Conservation (phyloP, 2,113 vertebrate species). For the Pseudorectes ferrugineus region DNA sequence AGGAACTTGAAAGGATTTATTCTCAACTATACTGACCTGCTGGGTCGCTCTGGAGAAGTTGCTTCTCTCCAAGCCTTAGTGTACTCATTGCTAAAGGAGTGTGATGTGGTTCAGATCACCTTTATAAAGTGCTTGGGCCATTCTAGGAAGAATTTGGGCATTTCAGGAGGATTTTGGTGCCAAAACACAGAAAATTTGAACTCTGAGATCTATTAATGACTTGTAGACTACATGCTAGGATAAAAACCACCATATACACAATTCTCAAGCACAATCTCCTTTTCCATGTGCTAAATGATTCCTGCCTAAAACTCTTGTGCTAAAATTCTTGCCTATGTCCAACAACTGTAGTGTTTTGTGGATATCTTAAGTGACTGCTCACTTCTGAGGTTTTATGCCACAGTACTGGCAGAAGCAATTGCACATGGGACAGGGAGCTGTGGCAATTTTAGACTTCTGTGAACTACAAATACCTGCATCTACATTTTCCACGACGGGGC, state of each 20-base stretch:
- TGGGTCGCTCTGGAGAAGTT: background rate
- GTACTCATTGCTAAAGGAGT: background rate
- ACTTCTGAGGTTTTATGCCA: background rate
- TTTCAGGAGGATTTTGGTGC: background rate
- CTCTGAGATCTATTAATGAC: background rate
- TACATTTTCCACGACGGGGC: background rate
- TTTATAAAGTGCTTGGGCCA: slow-evolving; percentile 43
- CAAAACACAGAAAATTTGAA: background rate
- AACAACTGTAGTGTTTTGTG: background rate
- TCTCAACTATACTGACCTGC: background rate
- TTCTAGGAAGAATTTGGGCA: background rate
- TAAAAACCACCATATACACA: background rate
- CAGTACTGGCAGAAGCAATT: background rate
- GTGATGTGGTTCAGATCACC: background rate
- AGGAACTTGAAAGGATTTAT: background rate
- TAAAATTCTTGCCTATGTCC: background rate
- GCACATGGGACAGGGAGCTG: background rate
- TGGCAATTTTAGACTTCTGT: background rate
- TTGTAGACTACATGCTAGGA: background rate
- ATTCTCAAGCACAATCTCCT: background rate
- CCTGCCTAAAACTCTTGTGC: background rate
- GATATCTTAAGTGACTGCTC: background rate
- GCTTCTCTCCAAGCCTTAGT: background rate
- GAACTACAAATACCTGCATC: background rate
- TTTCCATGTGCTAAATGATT: background rate